Base-by-base conservation (phyloP, 2,888 invertebrate species). In the Morpho deidamia region DNA sequence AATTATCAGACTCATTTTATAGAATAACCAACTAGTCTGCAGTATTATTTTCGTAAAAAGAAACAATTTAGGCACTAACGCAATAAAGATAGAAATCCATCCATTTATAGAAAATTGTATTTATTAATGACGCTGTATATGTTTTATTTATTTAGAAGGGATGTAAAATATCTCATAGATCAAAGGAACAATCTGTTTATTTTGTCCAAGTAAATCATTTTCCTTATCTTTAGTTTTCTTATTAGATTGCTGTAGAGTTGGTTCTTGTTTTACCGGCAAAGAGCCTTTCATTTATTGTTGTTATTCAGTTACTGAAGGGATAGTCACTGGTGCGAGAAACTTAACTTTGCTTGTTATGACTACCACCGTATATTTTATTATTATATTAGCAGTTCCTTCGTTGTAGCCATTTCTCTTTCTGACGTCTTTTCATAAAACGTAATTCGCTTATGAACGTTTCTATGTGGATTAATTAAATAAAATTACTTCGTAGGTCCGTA, bases 201-300 rank as follows among this genome's bases (percentile, higher is more conserved):
- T 80, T 74, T 74, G 79, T 77, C 80, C 76, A 81, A 80, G 80
- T 83, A 78, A 77, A 83, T 81, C 77, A 78, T 82, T 85, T 84
- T 83, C 83, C 82, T 82, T 75, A 81, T 81, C 71, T 72, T 66
- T 72, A 74, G 70, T 79, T 81, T 79, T 72, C 77, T 84, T 84
- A 83, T 84, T 82, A 81, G 80, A 84, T 86, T 83, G 81, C 71
- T 71, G 62, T 68, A 66, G 73, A 81, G 76, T 78, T 76, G 67
- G 51, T 43, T 49, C 48, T 43, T 47, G 67, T 72, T 71, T 71
- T 64, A 67, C 63, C 70, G 71, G 63, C 65, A 66, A 69, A 68
- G 67, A 68, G 67, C 66, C 68, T 67, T 68, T 69, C 65, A 71
- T 72, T 74, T 78, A 77, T 77, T 80, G 73, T 78, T 81, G 79